Evolutionary conservation across 2,797 vertebrate species (phyloP).

Genomic region (Sparus aurata): DNA sequence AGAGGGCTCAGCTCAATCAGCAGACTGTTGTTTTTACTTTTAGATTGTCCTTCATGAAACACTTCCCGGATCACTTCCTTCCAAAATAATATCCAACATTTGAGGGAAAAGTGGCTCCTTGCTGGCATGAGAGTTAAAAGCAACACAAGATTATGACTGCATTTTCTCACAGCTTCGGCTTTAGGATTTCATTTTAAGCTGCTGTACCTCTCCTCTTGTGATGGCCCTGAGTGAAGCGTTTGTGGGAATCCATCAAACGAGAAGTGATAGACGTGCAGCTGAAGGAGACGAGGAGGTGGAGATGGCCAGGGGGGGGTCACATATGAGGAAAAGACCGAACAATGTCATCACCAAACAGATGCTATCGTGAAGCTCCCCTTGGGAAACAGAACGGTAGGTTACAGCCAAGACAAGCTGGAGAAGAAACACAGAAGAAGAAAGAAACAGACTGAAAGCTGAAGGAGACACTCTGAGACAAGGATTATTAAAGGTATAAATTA

Average conservation of each 20-base stretch:
- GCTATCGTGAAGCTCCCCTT: conserved; percentile 35
- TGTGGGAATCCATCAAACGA: conserved; percentile 48
- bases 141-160: conserved; percentile 21
- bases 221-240: conserved; percentile 44
- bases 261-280: conserved; percentile 35
- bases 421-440: neutral
- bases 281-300: conserved; percentile 18
- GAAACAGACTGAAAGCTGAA: neutral
- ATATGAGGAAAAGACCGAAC: conserved; percentile 22
- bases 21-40: conserved; percentile 47
- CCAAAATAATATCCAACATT: conserved; percentile 41
- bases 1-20: conserved; percentile 47
- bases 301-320: conserved; percentile 45
- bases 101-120: conserved; percentile 4
- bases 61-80: conserved; percentile 13
- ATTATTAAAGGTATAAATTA: neutral
- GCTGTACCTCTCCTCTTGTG: conserved; percentile 25
- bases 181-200: conserved; percentile 45
- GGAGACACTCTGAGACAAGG: neutral
- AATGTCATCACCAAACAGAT: conserved; percentile 52
- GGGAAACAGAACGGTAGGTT: conserved; percentile 18
- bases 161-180: conserved; percentile 8
- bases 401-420: conserved; percentile 24
- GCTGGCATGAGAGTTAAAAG: conserved; percentile 17
- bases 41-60: conserved; percentile 33